These are phyloP conservation scores for Typhlichthys subterraneus DNA, from an alignment of 2,797 vertebrate species.

Conservation along the genomic window DNA sequence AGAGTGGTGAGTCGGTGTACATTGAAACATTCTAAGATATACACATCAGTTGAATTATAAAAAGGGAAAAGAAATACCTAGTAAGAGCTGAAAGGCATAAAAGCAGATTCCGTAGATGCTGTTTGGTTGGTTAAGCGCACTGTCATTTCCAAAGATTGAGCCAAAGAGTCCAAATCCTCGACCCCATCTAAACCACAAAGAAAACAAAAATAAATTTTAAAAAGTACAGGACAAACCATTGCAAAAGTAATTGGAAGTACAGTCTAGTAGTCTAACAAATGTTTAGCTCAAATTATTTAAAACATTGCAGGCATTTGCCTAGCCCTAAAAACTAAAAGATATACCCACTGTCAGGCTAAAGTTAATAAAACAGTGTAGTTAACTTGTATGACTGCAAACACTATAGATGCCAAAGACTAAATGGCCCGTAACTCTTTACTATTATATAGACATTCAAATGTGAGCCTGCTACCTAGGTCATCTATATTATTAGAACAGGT, in stretches of 20 bases:
- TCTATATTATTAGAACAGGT: not conserved
- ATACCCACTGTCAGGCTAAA: too few species aligned
- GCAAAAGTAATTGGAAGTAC: not conserved
- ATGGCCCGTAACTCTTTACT: not conserved
- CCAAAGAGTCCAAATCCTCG: slow-evolving; percentile 97
- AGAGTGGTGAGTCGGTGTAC: slow-evolving; percentile 25
- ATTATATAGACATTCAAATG: slow-evolving; percentile 4
- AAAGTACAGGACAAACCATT: not conserved
- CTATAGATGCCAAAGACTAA: too few species aligned
- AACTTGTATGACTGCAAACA: too few species aligned
- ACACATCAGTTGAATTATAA: slow-evolving; percentile 10
- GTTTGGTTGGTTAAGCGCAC: slow-evolving; percentile 98
- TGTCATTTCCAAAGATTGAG: slow-evolving; percentile 97
- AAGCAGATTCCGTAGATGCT: slow-evolving; percentile 97
- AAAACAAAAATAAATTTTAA: slow-evolving; percentile 7
- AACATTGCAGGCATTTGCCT: too few species aligned
- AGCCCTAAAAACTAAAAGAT: too few species aligned
- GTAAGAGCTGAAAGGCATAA: slow-evolving; percentile 97
- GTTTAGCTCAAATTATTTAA: too few species aligned
- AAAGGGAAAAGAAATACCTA: slow-evolving; percentile 85
- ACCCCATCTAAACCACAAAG: slow-evolving; percentile 85
- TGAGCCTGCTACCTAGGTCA: not conserved
- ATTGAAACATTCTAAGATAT: not conserved
- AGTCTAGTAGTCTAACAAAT: not conserved
- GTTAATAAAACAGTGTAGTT: too few species aligned